Evolutionary conservation across 2,113 vertebrate species (phyloP).

Genomic region (Hippocampus abdominalis): DNA sequence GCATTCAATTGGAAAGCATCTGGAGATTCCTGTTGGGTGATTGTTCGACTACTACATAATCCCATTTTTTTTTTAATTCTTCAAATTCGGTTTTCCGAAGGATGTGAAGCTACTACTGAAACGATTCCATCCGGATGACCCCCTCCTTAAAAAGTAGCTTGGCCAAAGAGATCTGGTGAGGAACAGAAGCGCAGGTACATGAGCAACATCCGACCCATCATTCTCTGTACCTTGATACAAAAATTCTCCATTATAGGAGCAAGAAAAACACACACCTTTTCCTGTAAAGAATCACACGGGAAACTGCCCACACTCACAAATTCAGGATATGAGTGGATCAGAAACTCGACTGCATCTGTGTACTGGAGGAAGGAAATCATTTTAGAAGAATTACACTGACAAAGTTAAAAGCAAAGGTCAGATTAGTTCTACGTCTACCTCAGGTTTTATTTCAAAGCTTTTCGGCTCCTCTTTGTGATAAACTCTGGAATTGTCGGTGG

Average conservation of each 20-base stretch:
- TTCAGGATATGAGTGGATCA: conserved; percentile 88
- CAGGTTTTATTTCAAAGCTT: conserved; percentile 81
- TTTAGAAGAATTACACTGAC: neutral
- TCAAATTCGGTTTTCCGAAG: neutral
- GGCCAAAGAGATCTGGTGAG: conserved; percentile 64
- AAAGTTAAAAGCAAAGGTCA: neutral
- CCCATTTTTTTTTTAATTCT: neutral
- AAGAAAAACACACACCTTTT: conserved; percentile 66
- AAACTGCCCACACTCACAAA: conserved; percentile 78
- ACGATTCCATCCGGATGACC: conserved; percentile 64
- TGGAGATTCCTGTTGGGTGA: neutral
- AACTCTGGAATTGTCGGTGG: conserved; percentile 86
- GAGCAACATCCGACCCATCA: neutral
- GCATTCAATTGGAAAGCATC: neutral
- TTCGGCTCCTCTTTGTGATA: conserved; percentile 91
- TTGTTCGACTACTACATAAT: neutral
- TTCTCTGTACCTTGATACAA: neutral
- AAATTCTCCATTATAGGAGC: neutral
- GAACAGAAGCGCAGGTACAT: neutral
- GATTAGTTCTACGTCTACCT: conserved; percentile 59
- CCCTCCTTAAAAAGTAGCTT: conserved; percentile 72
- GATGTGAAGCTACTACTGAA: conserved; percentile 23
- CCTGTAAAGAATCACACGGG: conserved; percentile 79
- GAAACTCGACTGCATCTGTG: conserved; percentile 83
- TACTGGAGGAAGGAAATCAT: conserved; percentile 57